Evolutionary conservation across 64 coral and sea anemone genomes (phyloP).

Genomic region (Cladopsammia gracilis): DNA sequence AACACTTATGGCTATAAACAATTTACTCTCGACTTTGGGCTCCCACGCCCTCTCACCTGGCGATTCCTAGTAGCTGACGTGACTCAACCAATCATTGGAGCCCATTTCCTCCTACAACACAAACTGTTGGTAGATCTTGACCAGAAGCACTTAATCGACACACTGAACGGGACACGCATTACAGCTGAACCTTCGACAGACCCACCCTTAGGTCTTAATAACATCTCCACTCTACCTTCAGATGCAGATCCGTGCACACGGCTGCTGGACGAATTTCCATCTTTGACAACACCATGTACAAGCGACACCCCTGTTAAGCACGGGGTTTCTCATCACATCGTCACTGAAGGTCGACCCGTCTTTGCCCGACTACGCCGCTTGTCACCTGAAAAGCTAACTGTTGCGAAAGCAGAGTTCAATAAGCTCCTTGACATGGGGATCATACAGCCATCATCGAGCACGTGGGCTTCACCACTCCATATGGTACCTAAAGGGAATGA

Average conservation of each 20-base stretch:
- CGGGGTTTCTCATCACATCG: slow-evolving; percentile 16
- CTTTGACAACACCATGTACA: slow-evolving; percentile 30
- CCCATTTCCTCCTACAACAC: slow-evolving; percentile 3
- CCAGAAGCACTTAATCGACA: slow-evolving; percentile 56
- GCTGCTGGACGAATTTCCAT: slow-evolving; percentile 24
- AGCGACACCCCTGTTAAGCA: slow-evolving; percentile 2
- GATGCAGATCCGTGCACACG: slow-evolving; percentile 10
- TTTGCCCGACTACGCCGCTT: background rate
- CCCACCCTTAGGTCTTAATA: background rate
- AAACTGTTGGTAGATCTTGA: slow-evolving; percentile 66
- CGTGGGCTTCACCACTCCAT: slow-evolving; percentile 34
- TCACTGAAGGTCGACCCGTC: background rate
- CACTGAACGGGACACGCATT: background rate
- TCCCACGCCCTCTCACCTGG: slow-evolving; percentile 63
- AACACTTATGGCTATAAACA: slow-evolving; percentile 5
- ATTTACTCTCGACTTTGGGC: slow-evolving; percentile 31
- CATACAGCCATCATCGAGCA: slow-evolving; percentile 48
- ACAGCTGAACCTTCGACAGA: slow-evolving; percentile 21
- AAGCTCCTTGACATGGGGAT: slow-evolving; percentile 61
- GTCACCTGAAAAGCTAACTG: slow-evolving; percentile 19
- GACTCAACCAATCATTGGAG: slow-evolving; percentile 10
- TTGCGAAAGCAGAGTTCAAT: slow-evolving; percentile 24
- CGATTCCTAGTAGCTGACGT: slow-evolving; percentile 34
- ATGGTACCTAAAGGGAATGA: slow-evolving; percentile 6
- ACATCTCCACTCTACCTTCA: background rate